Evolutionary conservation across 2,797 vertebrate species (phyloP).

Genomic region (Neostethus bicornis): DNA sequence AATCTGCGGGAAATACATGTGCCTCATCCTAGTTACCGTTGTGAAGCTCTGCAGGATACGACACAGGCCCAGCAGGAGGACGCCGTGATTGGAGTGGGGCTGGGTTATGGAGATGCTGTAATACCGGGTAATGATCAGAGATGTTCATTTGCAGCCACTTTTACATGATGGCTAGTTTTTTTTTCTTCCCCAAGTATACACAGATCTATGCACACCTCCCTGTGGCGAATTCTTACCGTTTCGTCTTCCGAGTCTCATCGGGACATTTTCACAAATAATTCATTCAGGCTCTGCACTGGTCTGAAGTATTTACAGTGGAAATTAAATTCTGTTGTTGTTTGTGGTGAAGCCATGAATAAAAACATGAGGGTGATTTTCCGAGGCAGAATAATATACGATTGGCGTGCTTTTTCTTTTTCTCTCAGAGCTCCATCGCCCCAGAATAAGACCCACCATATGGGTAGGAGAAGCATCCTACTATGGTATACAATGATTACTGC

Average conservation of each 20-base stretch:
- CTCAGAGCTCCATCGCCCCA: constrained; percentile 68
- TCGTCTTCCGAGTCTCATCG: constrained; percentile 15
- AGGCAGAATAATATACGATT: constrained; percentile 71
- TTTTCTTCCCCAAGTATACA: constrained; percentile 13
- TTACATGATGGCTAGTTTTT: constrained; percentile 17
- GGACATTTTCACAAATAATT: constrained; percentile 66
- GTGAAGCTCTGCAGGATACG: constrained; percentile 65
- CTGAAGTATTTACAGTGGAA: constrained; percentile 73
- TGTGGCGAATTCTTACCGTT: constrained; percentile 1
- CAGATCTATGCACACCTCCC: constrained; percentile 2
- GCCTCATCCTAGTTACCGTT: constrained; percentile 66
- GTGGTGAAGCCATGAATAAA: constrained; percentile 75
- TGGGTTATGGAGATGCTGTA: constrained; percentile 59
- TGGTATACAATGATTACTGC: constrained; percentile 70
- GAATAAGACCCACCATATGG: constrained; percentile 73
- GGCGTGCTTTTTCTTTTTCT: constrained; percentile 64
- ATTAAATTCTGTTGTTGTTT: constrained; percentile 79
- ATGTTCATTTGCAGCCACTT: constrained; percentile 47
- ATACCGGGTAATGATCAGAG: constrained; percentile 55
- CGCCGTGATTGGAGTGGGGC: constrained; percentile 63
- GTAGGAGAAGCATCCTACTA: constrained; percentile 61
- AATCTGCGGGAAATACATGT: constrained; percentile 67
- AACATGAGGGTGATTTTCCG: constrained; percentile 75
- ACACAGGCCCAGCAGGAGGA: constrained; percentile 68
- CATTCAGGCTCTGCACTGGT: constrained; percentile 62